A percentile compares a stretch with the other conserved stretches of the same genome.
Evolutionary conservation across 2,797 vertebrate species (phyloP).

Genomic region (Paramormyrops hopkinsi): DNA sequence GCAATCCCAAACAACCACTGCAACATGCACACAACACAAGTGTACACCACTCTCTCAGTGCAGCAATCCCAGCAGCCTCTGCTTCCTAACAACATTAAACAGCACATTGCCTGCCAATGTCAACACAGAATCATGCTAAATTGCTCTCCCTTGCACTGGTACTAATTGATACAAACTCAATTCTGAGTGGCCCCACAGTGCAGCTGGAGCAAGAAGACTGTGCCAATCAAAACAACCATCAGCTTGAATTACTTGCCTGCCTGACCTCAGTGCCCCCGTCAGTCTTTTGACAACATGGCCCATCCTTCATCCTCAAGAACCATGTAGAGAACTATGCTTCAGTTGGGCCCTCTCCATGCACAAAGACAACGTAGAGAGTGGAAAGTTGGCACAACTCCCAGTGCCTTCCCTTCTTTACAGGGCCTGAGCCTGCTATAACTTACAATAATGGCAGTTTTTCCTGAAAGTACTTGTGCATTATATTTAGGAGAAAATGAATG

Average conservation of each 20-base stretch:
- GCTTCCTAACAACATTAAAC: constrained; percentile 33
- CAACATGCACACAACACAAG: not conserved
- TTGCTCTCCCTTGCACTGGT: constrained; percentile 44
- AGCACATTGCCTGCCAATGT: constrained; percentile 50
- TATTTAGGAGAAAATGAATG: not conserved
- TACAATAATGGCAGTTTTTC: constrained; percentile 12
- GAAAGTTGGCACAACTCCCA: not conserved
- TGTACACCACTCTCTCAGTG: not conserved
- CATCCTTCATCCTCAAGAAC: not conserved
- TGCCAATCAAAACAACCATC: constrained; percentile 73
- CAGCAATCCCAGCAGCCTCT: not conserved
- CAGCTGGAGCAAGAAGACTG: constrained; percentile 52
- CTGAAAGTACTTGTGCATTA: not conserved
- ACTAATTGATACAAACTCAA: constrained; percentile 59
- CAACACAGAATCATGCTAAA: constrained; percentile 52
- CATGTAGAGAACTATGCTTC: constrained; percentile 32
- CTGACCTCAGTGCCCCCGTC: constrained; percentile 27
- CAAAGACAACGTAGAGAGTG: not conserved
- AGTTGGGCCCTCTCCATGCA: not conserved
- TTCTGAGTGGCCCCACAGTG: constrained; percentile 36
- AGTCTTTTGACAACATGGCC: not conserved
- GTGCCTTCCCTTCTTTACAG: constrained; percentile 2
- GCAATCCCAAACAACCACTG: not conserved
- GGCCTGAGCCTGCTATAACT: constrained; percentile 5
- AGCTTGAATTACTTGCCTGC: constrained; percentile 55